Base-by-base conservation (phyloP, 2,888 invertebrate species). In the Hypomecis atomaria region DNA sequence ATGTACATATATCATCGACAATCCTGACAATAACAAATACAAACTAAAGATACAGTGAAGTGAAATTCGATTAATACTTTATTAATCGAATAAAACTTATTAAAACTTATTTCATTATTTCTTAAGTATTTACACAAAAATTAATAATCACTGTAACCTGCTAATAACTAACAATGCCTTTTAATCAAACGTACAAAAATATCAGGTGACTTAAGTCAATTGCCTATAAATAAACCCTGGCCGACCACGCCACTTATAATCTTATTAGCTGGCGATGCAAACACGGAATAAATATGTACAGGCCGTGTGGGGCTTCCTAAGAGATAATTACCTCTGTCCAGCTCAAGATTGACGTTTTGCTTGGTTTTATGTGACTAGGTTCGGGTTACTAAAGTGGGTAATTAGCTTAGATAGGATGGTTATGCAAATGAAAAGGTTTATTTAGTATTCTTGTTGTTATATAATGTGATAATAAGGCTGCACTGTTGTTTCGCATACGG, bases 181-280 rank as follows among this genome's bases (percentile, higher is more conserved):
- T 4, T 44, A 54, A 61, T 66, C 55, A 68, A 71, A 67, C 52
- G 56, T 64, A 68, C 63, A 67, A 66, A 71, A 65, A 68, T 61
- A 66, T 58, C 48, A 50, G 63, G 68, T 72, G 69, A 77, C 76
- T 78, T 81, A 82, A 85, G 78, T 84, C 78, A 84, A 84, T 80
- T 80, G 81, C 76, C 83, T 86, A 85, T 79, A 85, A 84, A 86
- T 82, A 84, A 69, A 57, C 64, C 47, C 56, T 47, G 33, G 13
- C n/a, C 7, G 40, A 56, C 62, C 58, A 66, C 61, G 67, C 70
- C 70, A 59, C 57, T 23, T 58, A 59, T 77, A 80, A 82, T 76
- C 81, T 76, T 69, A 73, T 81, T 81, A 77, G 48, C 10, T 72
- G 67, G 61, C 74, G 71, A 73, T 75, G 73, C 61, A 70, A 70